Evolutionary conservation across 2,113 vertebrate genomes (phyloP).

Genomic region (Gracilinanus agilis): DNA sequence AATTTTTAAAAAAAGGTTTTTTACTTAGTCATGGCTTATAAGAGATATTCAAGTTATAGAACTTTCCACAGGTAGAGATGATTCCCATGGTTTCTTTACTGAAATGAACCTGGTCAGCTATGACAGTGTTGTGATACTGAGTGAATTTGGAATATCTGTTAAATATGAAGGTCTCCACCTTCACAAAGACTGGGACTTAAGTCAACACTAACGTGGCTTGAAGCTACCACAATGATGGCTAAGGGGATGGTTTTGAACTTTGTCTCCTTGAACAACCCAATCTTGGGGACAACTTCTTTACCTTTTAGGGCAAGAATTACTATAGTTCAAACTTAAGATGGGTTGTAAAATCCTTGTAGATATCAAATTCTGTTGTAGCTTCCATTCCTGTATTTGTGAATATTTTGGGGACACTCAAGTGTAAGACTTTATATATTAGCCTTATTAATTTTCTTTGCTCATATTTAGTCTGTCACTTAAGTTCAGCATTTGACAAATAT

Average conservation of each 20-base stretch:
- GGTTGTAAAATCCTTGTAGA: background rate
- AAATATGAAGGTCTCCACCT: background rate
- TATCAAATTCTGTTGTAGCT: background rate
- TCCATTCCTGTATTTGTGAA: background rate
- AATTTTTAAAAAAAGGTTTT: background rate
- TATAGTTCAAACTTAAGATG: background rate
- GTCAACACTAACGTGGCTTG: background rate
- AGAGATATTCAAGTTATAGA: background rate
- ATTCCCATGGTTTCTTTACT: background rate
- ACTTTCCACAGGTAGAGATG: background rate
- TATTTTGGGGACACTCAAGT: background rate
- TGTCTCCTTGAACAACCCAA: background rate
- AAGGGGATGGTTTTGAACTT: background rate
- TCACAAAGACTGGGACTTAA: background rate
- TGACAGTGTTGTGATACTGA: background rate
- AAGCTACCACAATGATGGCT: background rate
- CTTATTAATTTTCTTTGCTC: background rate
- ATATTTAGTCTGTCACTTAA: background rate
- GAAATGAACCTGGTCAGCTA: background rate
- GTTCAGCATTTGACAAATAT: background rate
- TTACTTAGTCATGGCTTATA: background rate
- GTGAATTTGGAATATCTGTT: background rate
- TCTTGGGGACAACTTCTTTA: background rate
- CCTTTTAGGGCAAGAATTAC: background rate
- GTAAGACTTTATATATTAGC: background rate